Percentiles rank a stretch among this genome's conserved stretches.
Conservation (phyloP, 2,113 vertebrate genomes). For the Diphyllodes magnificus region DNA sequence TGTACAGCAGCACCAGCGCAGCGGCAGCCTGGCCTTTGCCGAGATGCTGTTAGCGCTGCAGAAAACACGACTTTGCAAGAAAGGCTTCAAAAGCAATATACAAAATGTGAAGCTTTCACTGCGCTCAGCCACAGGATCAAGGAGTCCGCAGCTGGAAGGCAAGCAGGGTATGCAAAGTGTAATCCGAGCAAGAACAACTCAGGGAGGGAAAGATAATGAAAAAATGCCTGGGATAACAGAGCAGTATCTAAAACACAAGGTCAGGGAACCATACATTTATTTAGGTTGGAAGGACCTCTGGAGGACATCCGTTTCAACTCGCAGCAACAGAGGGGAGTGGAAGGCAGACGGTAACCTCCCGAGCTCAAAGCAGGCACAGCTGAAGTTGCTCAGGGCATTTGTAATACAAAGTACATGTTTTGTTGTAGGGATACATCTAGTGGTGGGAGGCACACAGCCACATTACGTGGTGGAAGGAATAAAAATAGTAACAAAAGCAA, state of each 20-base stretch:
- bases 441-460: background rate
- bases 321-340: background rate
- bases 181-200: background rate
- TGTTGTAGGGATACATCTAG: background rate
- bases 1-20: background rate
- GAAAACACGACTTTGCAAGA: background rate
- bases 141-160: background rate
- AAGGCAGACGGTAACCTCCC: background rate
- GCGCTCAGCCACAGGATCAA: background rate
- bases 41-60: background rate
- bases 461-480: background rate
- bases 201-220: background rate
- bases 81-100: background rate
- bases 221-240: background rate
- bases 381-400: background rate
- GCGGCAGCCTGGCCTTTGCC: background rate
- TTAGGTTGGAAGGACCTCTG: slow-evolving; percentile 53
- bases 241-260: background rate
- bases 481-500: background rate
- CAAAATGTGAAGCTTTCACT: background rate
- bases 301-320: background rate
- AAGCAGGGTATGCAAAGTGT: background rate
- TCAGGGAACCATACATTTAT: background rate
- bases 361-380: background rate
- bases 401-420: background rate